Conservation (phyloP, 2,113 vertebrate species). For the Plectropomus leopardus region DNA sequence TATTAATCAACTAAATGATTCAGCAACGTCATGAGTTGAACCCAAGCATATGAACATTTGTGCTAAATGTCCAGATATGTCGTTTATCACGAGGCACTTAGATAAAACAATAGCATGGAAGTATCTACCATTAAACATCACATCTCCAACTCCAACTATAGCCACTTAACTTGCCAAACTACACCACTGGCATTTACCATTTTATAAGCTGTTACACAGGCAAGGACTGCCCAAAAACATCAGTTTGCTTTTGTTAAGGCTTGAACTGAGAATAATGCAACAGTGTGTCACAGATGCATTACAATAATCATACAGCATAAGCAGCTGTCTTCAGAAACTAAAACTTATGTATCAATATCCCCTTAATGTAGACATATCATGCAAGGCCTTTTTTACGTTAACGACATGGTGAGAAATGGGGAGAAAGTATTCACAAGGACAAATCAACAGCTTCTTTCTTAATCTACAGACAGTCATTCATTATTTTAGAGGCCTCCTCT, state of each 20-base stretch:
- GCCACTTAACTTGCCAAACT: no score
- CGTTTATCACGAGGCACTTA: no score
- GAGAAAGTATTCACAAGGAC: neutral
- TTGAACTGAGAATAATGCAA: neutral
- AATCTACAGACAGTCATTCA: constrained; percentile 14
- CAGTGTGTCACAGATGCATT: no score
- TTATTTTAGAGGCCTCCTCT: constrained; percentile 13
- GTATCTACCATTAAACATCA: neutral
- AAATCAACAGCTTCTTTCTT: neutral
- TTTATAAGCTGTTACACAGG: no score
- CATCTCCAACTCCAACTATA: neutral
- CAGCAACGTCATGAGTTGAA: neutral
- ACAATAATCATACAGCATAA: no score
- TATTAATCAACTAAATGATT: neutral
- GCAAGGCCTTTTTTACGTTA: neutral
- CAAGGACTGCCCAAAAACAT: no score
- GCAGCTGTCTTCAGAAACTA: neutral
- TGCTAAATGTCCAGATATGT: no score
- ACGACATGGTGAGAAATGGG: neutral
- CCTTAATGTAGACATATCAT: neutral
- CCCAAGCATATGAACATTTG: no score
- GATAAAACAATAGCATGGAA: no score
- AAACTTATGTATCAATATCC: neutral
- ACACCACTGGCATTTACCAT: no score
- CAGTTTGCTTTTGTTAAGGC: no score